These are phyloP conservation scores for Patella caerulea DNA, from an alignment of 2,888 invertebrate species.

Conservation along the genomic window DNA sequence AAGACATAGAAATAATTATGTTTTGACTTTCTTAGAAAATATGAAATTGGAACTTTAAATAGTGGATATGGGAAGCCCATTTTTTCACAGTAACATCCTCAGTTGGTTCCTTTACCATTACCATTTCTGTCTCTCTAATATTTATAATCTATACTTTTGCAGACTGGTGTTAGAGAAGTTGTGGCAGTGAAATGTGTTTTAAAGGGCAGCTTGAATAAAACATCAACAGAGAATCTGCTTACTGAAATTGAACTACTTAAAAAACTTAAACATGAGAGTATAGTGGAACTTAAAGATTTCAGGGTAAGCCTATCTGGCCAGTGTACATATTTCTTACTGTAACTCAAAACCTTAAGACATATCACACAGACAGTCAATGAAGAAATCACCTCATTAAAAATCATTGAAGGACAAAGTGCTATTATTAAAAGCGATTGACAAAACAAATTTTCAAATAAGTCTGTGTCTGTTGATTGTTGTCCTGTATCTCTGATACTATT, in stretches of 20 bases:
- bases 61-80: too few relatives aligned
- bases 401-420: neutral
- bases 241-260: conserved; percentile 87
- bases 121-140: conserved; percentile 18
- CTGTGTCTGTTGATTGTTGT: too few relatives aligned
- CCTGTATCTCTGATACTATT: too few relatives aligned
- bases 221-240: conserved; percentile 84
- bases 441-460: too few relatives aligned
- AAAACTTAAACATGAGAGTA: conserved; percentile 83
- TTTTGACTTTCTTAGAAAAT: too few relatives aligned
- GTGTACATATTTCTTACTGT: too few relatives aligned
- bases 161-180: conserved; percentile 73
- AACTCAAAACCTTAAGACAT: neutral
- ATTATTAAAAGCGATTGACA: neutral
- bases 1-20: too few relatives aligned
- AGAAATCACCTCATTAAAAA: too few relatives aligned
- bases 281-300: conserved; percentile 87
- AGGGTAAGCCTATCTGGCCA: conserved; percentile 58
- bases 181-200: conserved; percentile 89
- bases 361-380: too few relatives aligned
- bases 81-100: too few relatives aligned
- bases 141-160: too few relatives aligned
- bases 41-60: too few relatives aligned
- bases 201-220: conserved; percentile 80
- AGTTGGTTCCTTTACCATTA: neutral